Evolutionary conservation across 2,888 invertebrate genomes (phyloP).

Genomic region (Mythimna vitellina): DNA sequence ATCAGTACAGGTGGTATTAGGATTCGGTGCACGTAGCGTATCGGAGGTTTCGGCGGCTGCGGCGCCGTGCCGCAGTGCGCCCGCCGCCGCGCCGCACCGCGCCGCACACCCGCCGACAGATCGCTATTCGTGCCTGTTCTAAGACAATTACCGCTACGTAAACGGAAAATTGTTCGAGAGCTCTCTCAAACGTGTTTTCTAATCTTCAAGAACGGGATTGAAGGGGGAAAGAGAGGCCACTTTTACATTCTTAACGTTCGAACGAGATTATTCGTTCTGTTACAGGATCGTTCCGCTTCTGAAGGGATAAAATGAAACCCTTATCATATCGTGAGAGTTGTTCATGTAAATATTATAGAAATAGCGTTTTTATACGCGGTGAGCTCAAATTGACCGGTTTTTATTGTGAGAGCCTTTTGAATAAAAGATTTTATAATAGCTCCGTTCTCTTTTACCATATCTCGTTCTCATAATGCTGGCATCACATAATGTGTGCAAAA

Average conservation of each 20-base stretch:
- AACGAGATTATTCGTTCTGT: conserved; percentile 71
- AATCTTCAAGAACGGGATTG: conserved; percentile 82
- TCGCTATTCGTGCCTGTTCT: conserved; percentile 83
- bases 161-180: conserved; percentile 88
- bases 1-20: conserved; percentile 87
- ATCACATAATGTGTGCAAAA: conserved; percentile 70
- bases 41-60: conserved; percentile 83
- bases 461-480: conserved; percentile 63
- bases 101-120: conserved; percentile 71
- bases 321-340: conserved; percentile 62
- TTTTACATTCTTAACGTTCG: conserved; percentile 77
- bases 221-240: conserved; percentile 72
- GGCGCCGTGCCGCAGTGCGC: conserved; percentile 86
- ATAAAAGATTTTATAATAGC: conserved; percentile 69
- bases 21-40: conserved; percentile 87
- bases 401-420: conserved; percentile 66
- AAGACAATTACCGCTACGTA: conserved; percentile 89
- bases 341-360: conserved; percentile 71
- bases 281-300: conserved; percentile 63
- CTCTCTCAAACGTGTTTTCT: conserved; percentile 87
- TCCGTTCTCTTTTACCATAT: conserved; percentile 61
- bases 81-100: conserved; percentile 65
- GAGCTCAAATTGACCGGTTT: conserved; percentile 66
- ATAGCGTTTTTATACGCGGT: conserved; percentile 66
- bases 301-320: conserved; percentile 68